Percentiles rank a stretch among this genome's conserved stretches.
Evolutionary conservation across 2,888 invertebrate genomes (phyloP).

Genomic region (Himalopsyche japonica): DNA sequence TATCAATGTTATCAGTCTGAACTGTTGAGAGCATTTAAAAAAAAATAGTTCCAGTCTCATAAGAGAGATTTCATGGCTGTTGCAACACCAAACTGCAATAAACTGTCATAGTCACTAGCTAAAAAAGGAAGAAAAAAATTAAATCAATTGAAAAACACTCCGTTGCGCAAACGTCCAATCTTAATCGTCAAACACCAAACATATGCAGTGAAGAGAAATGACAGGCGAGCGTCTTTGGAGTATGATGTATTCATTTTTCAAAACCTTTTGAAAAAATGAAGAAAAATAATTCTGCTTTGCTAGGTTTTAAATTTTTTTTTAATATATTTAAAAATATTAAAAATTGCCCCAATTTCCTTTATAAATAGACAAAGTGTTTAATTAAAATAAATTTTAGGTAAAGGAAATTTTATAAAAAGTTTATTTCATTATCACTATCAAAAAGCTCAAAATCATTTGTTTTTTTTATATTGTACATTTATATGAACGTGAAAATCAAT

Average conservation of each 20-base stretch:
- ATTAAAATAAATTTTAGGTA: no score
- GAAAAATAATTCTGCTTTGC: no score
- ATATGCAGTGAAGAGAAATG: neutral
- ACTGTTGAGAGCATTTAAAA: neutral
- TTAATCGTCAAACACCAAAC: neutral
- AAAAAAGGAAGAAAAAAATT: neutral
- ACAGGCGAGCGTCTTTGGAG: neutral
- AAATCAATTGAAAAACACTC: neutral
- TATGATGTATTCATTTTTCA: neutral
- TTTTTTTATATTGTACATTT: no score
- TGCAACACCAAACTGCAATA: neutral
- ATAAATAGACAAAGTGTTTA: no score
- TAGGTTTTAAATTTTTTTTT: no score
- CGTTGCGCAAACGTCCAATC: neutral
- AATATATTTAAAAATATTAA: no score
- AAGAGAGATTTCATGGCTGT: neutral
- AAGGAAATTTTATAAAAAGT: no score
- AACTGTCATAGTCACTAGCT: neutral
- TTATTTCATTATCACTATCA: no score
- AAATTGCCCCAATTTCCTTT: no score
- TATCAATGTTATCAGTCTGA: neutral
- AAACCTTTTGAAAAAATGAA: no score
- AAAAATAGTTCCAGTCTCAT: neutral
- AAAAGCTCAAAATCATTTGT: no score
- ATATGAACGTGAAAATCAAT: no score